These are phyloP conservation scores for Borostomias antarcticus DNA, from an alignment of 2,797 vertebrate species.

Conservation along the genomic window DNA sequence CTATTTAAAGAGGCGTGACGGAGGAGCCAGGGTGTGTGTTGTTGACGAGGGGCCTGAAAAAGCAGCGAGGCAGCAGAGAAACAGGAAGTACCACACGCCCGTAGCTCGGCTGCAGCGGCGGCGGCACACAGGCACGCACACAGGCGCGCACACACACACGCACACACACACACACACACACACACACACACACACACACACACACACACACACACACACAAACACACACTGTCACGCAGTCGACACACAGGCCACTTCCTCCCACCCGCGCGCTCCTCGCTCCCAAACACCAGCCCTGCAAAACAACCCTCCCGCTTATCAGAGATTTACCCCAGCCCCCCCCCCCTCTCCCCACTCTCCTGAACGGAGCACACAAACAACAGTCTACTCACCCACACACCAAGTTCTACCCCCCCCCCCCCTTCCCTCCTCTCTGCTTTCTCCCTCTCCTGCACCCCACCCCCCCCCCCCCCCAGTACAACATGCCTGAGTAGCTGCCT, in stretches of 20 bases:
- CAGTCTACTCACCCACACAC: constrained; percentile 70
- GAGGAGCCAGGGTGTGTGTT: constrained; percentile 54
- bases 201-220: too few relatives aligned
- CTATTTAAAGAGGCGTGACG: constrained; percentile 71
- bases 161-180: too few relatives aligned
- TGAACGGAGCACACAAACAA: constrained; percentile 74
- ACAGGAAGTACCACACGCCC: constrained; percentile 71
- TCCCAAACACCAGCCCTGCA: constrained; percentile 54
- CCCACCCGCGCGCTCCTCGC: constrained; percentile 27
- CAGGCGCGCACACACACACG: too few relatives aligned
- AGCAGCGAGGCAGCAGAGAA: constrained; percentile 68
- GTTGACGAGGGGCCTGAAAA: constrained; percentile 67
- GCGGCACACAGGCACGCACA: too few relatives aligned
- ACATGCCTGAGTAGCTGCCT: constrained; percentile 80
- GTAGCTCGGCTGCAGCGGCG: constrained; percentile 20
- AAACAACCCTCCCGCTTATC: constrained; percentile 78
- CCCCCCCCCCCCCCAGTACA: constrained; percentile 63
- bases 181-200: too few relatives aligned
- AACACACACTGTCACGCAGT: constrained; percentile 47
- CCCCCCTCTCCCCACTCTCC: constrained; percentile 40
- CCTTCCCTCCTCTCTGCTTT: constrained; percentile 1
- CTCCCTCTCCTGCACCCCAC: constrained; percentile 25
- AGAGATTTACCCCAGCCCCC: constrained; percentile 65
- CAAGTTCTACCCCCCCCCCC: constrained; percentile 33
- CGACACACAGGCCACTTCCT: constrained; percentile 60